Conservation (phyloP, 1,140 invertebrate genomes). For the Anthonomus grandis region DNA sequence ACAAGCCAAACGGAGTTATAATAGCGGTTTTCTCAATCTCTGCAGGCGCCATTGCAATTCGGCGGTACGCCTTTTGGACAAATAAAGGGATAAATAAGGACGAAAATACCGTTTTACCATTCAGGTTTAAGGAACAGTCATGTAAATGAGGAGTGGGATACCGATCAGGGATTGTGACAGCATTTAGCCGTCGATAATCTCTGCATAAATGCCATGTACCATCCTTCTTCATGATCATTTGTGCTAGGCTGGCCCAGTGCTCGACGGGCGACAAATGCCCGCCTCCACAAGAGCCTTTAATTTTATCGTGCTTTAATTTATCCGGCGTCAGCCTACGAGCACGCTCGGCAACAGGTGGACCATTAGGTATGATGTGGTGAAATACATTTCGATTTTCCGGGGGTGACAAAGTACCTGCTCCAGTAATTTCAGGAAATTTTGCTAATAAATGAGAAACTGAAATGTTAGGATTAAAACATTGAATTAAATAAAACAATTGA, state of each 20-base stretch:
- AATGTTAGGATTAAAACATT: not conserved
- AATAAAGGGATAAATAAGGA: conserved; percentile 44
- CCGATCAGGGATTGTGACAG: conserved; percentile 42
- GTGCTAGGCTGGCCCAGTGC: conserved; percentile 48
- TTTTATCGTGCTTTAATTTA: conserved; percentile 36
- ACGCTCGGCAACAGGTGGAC: conserved; percentile 38
- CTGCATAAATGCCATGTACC: conserved; percentile 44
- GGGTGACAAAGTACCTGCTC: not conserved
- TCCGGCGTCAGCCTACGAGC: conserved; percentile 42
- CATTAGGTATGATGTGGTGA: conserved; percentile 37
- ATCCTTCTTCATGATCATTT: conserved; percentile 47
- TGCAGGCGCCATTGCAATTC: conserved; percentile 37
- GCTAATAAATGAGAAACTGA: not conserved
- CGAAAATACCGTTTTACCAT: conserved; percentile 45
- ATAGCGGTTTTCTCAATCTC: conserved; percentile 34
- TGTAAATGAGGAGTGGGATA: conserved; percentile 32
- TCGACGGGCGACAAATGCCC: conserved; percentile 38
- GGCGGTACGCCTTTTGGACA: conserved; percentile 49
- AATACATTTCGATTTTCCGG: not conserved
- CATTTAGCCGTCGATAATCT: conserved; percentile 52
- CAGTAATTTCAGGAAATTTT: conserved; percentile 1
- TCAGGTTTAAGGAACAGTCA: conserved; percentile 24
- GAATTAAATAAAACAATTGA: too few species aligned
- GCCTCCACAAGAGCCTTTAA: conserved; percentile 36
- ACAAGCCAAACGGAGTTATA: not conserved